Conservation (phyloP, 2,888 invertebrate genomes). For the Acrobasis consociella region DNA sequence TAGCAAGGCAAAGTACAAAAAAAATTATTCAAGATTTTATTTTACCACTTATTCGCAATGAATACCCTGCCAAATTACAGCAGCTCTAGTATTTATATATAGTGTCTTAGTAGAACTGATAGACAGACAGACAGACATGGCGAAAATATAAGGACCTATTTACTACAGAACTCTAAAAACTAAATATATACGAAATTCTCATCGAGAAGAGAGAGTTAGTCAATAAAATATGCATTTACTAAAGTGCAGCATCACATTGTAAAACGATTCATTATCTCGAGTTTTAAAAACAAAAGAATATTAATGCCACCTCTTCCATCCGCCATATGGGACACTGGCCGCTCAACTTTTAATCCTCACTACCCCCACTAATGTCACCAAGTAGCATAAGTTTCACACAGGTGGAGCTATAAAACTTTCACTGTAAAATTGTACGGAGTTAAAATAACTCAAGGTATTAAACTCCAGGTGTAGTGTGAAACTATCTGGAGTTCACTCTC, state of each 20-base stretch:
- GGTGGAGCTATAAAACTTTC: constrained; percentile 15
- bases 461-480: constrained; percentile 13
- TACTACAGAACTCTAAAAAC: too few species aligned
- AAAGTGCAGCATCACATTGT: constrained; percentile 9
- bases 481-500: constrained; percentile 13
- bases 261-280: constrained; percentile 9
- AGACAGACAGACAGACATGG: too few species aligned
- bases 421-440: constrained; percentile 18
- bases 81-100: too few species aligned
- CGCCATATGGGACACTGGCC: constrained; percentile 19
- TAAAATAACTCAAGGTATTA: constrained; percentile 19
- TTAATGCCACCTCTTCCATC: constrained; percentile 8
- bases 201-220: not conserved
- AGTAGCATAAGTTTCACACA: constrained; percentile 13
- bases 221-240: not conserved
- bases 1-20: too few species aligned
- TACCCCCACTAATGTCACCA: constrained; percentile 5
- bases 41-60: too few species aligned
- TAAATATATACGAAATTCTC: too few species aligned
- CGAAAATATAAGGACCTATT: too few species aligned
- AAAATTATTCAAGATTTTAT: too few species aligned
- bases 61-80: too few species aligned
- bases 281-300: constrained; percentile 19
- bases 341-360: constrained; percentile 13
- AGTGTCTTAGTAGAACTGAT: too few species aligned